phyloP scores from a whole-genome alignment of 2,113 vertebrate species.

The Bostrychus sinensis region DNA sequence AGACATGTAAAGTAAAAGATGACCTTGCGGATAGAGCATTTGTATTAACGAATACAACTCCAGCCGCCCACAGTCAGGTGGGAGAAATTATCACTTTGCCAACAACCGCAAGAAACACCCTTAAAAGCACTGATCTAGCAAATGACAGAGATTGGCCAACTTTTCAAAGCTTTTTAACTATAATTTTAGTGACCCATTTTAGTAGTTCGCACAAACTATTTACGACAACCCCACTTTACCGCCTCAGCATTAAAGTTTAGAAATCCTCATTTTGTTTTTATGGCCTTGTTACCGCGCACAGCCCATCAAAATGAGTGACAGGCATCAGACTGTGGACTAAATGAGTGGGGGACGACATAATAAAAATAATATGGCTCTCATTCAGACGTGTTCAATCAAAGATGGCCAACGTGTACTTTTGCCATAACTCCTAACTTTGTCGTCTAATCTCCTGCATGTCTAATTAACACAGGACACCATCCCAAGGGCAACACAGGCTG shows the following conservation, averaged over 20 bases:
- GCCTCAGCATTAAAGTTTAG: conserved; percentile 14
- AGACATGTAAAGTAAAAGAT: too few species aligned
- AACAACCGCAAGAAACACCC: too few species aligned
- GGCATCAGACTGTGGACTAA: conserved; percentile 36
- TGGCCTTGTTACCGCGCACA: conserved; percentile 23
- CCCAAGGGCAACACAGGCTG: neutral
- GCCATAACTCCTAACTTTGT: conserved; percentile 5
- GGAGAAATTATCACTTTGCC: too few species aligned
- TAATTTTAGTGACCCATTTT: neutral
- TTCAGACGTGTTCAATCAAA: neutral
- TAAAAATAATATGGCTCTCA: conserved; percentile 21
- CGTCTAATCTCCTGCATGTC: conserved; percentile 6
- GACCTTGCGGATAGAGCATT: too few species aligned
- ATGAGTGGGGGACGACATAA: conserved; percentile 32
- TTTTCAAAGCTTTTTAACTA: too few species aligned
- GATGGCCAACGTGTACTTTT: neutral
- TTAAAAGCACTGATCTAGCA: too few species aligned
- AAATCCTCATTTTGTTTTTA: conserved; percentile 19
- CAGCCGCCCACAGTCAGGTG: too few species aligned
- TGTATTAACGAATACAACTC: too few species aligned
- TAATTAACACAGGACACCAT: conserved; percentile 15
- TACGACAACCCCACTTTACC: conserved; percentile 8
- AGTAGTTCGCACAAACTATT: conserved; percentile 5
- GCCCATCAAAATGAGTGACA: conserved; percentile 50
- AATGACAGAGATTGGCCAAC: too few species aligned